A percentile compares a stretch with the other conserved stretches of the same genome.
phyloP scores from a whole-genome alignment of 1,140 invertebrate genomes.

The Drosophila nigromelanica region DNA sequence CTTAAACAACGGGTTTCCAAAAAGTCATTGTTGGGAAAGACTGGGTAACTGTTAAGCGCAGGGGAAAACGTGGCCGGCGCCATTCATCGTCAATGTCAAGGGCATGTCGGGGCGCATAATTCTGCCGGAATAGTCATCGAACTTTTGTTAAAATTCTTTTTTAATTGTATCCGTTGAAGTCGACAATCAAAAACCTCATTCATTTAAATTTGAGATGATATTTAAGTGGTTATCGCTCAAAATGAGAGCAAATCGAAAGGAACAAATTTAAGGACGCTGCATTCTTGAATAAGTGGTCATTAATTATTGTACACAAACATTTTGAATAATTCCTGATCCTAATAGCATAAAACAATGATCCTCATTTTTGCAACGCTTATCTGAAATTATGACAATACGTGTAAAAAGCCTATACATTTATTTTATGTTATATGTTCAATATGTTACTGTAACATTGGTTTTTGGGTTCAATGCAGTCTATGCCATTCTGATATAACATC shows the following conservation, averaged over 20 bases:
- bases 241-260: constrained; percentile 1
- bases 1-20: constrained; percentile 64
- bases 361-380: no score
- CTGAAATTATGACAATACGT: no score
- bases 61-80: constrained; percentile 44
- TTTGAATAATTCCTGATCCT: no score
- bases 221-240: not conserved
- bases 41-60: no score
- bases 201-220: constrained; percentile 21
- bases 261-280: not conserved
- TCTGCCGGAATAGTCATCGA: constrained; percentile 54
- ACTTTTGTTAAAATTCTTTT: constrained; percentile 54
- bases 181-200: not conserved
- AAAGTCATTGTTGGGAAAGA: constrained; percentile 10
- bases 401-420: no score
- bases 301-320: not conserved
- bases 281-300: not conserved
- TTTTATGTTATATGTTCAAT: no score
- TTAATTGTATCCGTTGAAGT: constrained; percentile 44
- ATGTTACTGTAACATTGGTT: no score
- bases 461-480: not conserved
- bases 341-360: no score
- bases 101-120: constrained; percentile 21
- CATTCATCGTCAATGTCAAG: constrained; percentile 58
- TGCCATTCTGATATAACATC: not conserved